Conservation (phyloP, 37 sponge, comb jelly and placozoan species). For the Eunapius fragilis region DNA sequence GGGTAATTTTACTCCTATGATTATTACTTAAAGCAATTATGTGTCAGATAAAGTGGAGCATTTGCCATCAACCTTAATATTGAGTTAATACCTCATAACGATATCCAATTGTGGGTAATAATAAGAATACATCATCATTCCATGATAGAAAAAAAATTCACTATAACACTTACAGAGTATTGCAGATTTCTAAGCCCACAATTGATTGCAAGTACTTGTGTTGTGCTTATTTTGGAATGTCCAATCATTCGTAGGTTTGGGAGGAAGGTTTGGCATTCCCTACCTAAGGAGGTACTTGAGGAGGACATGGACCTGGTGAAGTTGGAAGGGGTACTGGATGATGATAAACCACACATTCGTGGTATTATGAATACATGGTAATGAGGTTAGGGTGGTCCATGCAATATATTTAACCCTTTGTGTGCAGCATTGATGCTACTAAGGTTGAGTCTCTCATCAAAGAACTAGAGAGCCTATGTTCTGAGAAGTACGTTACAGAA, state of each 20-base stretch:
- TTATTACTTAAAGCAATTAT: no score
- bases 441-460: neutral
- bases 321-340: neutral
- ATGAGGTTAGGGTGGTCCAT: neutral
- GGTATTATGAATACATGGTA: neutral
- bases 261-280: neutral
- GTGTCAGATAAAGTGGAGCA: no score
- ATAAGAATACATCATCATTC: no score
- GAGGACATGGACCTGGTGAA: neutral
- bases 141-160: no score
- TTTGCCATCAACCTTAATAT: no score
- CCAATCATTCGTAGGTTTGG: neutral
- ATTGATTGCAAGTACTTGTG: no score
- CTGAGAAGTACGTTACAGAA: neutral
- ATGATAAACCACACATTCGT: neutral
- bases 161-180: no score
- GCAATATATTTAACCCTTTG: neutral
- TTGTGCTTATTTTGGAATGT: neutral
- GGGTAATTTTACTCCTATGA: no score
- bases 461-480: neutral
- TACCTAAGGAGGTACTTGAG: neutral
- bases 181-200: no score
- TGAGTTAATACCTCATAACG: no score
- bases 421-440: neutral
- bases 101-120: no score